Evolutionary conservation across 2,113 vertebrate genomes (phyloP).

Genomic region (Himantopus leucocephalus): DNA sequence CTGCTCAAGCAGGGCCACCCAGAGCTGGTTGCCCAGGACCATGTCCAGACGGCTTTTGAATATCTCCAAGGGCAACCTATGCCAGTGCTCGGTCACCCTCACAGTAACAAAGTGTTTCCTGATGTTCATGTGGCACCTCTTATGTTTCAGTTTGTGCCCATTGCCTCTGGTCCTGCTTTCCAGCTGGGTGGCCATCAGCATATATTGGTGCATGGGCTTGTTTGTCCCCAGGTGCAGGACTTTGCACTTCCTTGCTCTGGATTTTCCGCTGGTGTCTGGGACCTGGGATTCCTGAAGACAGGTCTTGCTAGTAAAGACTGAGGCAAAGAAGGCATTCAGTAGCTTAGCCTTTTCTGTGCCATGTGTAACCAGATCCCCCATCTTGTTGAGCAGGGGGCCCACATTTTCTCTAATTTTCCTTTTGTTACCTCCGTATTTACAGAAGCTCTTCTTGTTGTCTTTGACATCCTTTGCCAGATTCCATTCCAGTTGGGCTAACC

Average conservation of each 20-base stretch:
- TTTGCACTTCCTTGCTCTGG: neutral
- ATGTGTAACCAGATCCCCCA: neutral
- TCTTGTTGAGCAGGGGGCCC: neutral
- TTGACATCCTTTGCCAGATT: neutral
- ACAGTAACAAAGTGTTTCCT: neutral
- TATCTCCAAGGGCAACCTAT: neutral
- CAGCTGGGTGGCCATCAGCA: neutral
- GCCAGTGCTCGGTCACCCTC: neutral
- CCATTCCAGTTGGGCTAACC: neutral
- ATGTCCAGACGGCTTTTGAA: neutral
- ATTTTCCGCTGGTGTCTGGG: neutral
- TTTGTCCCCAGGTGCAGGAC: neutral
- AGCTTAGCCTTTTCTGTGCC: neutral
- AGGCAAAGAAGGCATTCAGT: neutral
- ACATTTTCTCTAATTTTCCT: neutral
- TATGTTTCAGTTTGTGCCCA: neutral
- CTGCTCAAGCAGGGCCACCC: neutral
- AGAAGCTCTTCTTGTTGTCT: neutral
- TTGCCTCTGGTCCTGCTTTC: neutral
- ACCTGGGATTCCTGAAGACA: neutral
- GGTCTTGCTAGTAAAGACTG: neutral
- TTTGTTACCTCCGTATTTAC: neutral
- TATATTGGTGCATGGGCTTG: neutral
- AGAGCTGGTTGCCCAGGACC: neutral
- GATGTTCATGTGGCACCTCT: neutral